Evolutionary conservation across 1,140 invertebrate genomes (phyloP).

Genomic region (Micrasema longulum): DNA sequence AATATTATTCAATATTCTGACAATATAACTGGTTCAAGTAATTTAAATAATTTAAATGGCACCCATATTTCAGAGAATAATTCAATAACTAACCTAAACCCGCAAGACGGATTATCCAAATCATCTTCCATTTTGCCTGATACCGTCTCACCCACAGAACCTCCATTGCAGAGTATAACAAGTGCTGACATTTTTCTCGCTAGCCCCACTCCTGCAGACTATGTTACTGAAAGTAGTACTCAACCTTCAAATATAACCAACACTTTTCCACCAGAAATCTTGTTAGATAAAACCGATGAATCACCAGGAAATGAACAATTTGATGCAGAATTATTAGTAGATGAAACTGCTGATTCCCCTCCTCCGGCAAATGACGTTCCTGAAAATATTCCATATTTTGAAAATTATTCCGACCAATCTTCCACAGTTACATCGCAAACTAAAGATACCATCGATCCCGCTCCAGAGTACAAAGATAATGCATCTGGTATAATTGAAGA

Average conservation of each 20-base stretch:
- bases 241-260: background rate
- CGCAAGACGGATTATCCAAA: background rate
- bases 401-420: background rate
- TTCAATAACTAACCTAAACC: background rate
- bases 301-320: too few relatives aligned
- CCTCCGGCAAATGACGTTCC: background rate
- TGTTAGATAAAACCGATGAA: too few relatives aligned
- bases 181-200: too few relatives aligned
- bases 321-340: background rate
- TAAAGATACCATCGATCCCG: background rate
- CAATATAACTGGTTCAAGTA: background rate
- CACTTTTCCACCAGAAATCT: too few relatives aligned
- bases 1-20: background rate
- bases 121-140: background rate
- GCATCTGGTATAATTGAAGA: constrained; percentile 12
- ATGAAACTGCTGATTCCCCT: background rate
- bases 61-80: constrained; percentile 18
- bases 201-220: too few relatives aligned
- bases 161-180: too few relatives aligned
- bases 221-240: constrained; percentile 2
- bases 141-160: background rate
- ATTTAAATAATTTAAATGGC: constrained; percentile 10
- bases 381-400: constrained; percentile 11
- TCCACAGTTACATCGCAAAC: background rate
- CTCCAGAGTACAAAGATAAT: constrained; percentile 16